phyloP scores from a whole-genome alignment of 2,113 vertebrate genomes.

The Cyanoramphus novaezelandiae region DNA sequence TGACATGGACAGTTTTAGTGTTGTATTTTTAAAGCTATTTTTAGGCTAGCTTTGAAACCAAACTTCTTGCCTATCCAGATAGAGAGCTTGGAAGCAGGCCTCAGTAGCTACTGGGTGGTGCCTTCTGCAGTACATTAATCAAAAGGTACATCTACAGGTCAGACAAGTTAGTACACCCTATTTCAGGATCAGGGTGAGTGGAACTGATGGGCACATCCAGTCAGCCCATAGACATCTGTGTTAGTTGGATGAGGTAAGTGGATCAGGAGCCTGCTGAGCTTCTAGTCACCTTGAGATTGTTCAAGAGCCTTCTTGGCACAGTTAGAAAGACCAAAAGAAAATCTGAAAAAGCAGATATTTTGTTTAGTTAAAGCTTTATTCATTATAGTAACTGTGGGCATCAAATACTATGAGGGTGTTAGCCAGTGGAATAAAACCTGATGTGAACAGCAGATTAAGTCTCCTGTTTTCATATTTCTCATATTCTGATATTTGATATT shows the following conservation, averaged over 20 bases:
- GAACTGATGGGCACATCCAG: not conserved
- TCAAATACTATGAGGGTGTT: not conserved
- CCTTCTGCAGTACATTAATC: not conserved
- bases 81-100: not conserved
- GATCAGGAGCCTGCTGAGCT: not conserved
- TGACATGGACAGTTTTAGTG: not conserved
- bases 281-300: not conserved
- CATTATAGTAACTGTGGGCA: not conserved
- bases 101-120: not conserved
- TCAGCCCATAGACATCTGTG: not conserved
- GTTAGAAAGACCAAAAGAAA: not conserved
- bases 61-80: not conserved
- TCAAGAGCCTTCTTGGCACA: not conserved
- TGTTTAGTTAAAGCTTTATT: not conserved
- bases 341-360: not conserved
- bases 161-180: not conserved
- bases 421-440: not conserved
- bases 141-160: not conserved
- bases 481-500: not conserved
- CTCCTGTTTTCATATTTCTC: not conserved
- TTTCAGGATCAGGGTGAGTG: not conserved
- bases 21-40: not conserved
- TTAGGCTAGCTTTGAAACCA: not conserved
- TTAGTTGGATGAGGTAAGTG: not conserved
- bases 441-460: not conserved